Evolutionary conservation across 2,797 vertebrate genomes (phyloP), one percentile per base, ranked within the genome.

Genomic region (Lutjanus campechanus): DNA sequence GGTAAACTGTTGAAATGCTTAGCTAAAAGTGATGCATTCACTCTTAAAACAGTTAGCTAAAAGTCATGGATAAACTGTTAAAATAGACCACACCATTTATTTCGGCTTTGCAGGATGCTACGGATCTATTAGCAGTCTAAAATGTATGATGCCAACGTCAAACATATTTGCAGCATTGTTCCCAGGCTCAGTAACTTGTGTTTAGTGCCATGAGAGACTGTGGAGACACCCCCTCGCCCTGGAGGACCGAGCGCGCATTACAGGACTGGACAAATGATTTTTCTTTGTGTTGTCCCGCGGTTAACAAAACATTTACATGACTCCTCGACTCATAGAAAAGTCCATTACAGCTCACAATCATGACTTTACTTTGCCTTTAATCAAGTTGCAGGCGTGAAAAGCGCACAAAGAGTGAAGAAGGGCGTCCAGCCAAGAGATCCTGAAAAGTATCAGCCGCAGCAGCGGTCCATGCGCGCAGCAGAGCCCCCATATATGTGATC

Each of bases 351-450:
- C 20, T 46, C 70, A 19, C 25, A 5, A 54, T 54, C 60, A 0
- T 0, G 11, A 46, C 7, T 73, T 84, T n/a, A 19, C 61, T 50
- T 44, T 46, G 13, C 29, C 20, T 54, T 44, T 25, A 5, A 60
- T 13, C 25, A 51, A 43, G 40, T 69, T 5, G 20, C 3, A 2
- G 46, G 59, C 22, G 64, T 44, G 41, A 29, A 63, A 69, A 62
- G 43, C 63, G 60, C 79, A 78, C 79, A 88, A 88, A 81, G 66
- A 83, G 80, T 53, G 84, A 79, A 90, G 84, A 79, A 90, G 91
- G 79, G 85, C 74, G 53, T 8, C 0, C 29, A 67, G 79, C 59
- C 53, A 61, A 69, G 20, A 70, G 15, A 43, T 40, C 47, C 58
- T 29, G 61, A 80, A 78, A 86, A 86, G 77, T 69, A 44, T 13